Conservation (phyloP, 2,888 invertebrate species). For the Entomobrya proxima region DNA sequence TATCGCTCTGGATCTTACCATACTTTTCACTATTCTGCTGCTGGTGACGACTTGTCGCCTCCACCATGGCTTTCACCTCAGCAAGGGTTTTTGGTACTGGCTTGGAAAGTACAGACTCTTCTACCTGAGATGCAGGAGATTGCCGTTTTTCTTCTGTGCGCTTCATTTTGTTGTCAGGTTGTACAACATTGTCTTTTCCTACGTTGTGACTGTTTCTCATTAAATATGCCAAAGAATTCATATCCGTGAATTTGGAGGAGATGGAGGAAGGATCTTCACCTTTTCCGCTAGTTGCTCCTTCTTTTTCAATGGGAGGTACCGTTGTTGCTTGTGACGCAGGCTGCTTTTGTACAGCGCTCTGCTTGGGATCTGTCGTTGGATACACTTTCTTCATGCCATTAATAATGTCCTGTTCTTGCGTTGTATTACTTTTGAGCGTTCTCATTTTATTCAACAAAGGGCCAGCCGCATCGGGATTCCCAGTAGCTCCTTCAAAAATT, state of each 20-base stretch:
- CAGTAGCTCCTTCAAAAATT: conserved; percentile 19
- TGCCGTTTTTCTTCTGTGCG: not conserved
- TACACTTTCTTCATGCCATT: conserved; percentile 48
- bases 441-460: conserved; percentile 50
- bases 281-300: not conserved
- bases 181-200: conserved; percentile 16
- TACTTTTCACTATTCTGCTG: conserved; percentile 53
- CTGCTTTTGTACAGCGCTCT: not conserved
- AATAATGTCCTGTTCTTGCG: conserved; percentile 13
- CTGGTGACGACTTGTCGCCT: not conserved
- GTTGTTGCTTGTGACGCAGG: not conserved
- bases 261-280: conserved; percentile 30
- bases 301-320: not conserved
- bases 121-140: not conserved
- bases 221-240: conserved; percentile 46
- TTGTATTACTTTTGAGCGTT: not conserved
- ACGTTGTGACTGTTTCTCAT: conserved; percentile 34
- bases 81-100: conserved; percentile 35
- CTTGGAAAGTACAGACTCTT: not conserved
- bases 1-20: conserved; percentile 57
- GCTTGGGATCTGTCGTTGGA: conserved; percentile 33
- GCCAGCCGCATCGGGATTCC: conserved; percentile 1
- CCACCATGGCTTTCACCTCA: conserved; percentile 47
- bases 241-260: conserved; percentile 21
- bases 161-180: not conserved